phyloP scores from a whole-genome alignment of 1,140 invertebrate species.

The Oppia nitens region DNA sequence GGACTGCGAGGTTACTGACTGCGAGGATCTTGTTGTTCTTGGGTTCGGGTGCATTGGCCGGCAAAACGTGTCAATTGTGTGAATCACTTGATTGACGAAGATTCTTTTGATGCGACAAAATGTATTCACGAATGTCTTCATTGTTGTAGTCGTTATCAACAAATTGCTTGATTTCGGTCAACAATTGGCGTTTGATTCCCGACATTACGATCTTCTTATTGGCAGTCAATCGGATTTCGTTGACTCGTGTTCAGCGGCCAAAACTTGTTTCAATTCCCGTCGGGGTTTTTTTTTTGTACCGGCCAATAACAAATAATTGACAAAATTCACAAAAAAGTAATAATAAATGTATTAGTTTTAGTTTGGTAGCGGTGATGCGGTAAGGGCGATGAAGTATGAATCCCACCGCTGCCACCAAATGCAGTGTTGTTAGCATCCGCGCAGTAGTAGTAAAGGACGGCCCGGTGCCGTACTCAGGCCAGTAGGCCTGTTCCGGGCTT shows the following conservation, averaged over 20 bases:
- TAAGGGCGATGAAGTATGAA: too few species aligned
- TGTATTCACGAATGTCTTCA: slow-evolving; percentile 2
- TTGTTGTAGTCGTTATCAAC: slow-evolving; percentile 6
- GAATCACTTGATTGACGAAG: slow-evolving; percentile 5
- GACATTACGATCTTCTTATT: slow-evolving; percentile 7
- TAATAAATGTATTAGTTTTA: too few species aligned
- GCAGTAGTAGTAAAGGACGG: too few species aligned
- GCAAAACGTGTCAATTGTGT: slow-evolving; percentile 10
- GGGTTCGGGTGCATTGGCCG: slow-evolving; percentile 11
- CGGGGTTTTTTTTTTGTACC: too few species aligned
- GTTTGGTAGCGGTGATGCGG: too few species aligned
- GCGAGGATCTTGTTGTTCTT: slow-evolving; percentile 11
- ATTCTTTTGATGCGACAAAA: slow-evolving; percentile 12
- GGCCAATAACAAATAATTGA: too few species aligned
- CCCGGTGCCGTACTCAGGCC: too few species aligned
- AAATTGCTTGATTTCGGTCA: slow-evolving; percentile 1
- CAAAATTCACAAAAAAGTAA: too few species aligned
- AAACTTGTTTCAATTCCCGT: slow-evolving; percentile 6
- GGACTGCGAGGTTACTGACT: background rate
- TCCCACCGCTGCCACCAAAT: too few species aligned
- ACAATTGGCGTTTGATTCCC: background rate
- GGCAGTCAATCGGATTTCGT: slow-evolving; percentile 8
- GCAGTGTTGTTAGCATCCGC: too few species aligned
- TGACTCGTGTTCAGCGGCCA: background rate
- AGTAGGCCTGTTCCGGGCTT: too few species aligned